Evolutionary conservation across 2,888 invertebrate genomes (phyloP), one percentile per base, ranked within the genome.

Genomic region (Polydrusus tereticollis): DNA sequence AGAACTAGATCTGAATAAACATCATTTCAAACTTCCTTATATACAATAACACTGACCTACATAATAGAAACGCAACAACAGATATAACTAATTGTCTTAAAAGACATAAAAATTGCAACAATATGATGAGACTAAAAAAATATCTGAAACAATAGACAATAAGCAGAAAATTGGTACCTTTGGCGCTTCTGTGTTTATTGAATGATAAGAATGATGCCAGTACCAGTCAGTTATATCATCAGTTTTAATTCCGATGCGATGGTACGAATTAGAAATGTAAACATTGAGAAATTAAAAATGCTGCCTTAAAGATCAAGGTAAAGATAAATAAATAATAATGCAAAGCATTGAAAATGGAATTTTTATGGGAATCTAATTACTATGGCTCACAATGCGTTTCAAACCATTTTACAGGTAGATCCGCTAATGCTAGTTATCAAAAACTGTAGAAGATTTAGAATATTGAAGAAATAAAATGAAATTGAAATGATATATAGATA

Each of bases 81-180:
- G 23, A 59, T 26, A 55, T 47, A 62, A 23, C 21, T 47, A 47
- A 71, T 52, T 60, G 50, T 59, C 59, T 59, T 67, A 50, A 62
- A 68, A 14, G 45, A 36, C 21, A 71, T 55, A 47, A 66, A 60
- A 47, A 38, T 23, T 60, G 43, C 45, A 68, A 72, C 68, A 72
- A 72, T 72, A 68, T 45, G 50, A 45, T 45, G 26, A 38, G 63
- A 67, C 23, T 26, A 64, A 16, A 26, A 50, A 29, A 59, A 68
- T 47, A n/a, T n/a, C n/a, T n/a, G 5, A 47, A 50, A 72, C 72
- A 72, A 72, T 72, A 58, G 72, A 52, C 63, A 63, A 57, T 72
- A 63, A 72, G 69, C 36, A 50, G 41, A 50, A 68, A 72, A 68
- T 63, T 47, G 58, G 50, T 63, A 60, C 70, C 45, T 33, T 23